Percentiles rank a stretch among this genome's conserved stretches.
Conservation (phyloP, 1,140 invertebrate genomes). For the Hyphantria cunea region DNA sequence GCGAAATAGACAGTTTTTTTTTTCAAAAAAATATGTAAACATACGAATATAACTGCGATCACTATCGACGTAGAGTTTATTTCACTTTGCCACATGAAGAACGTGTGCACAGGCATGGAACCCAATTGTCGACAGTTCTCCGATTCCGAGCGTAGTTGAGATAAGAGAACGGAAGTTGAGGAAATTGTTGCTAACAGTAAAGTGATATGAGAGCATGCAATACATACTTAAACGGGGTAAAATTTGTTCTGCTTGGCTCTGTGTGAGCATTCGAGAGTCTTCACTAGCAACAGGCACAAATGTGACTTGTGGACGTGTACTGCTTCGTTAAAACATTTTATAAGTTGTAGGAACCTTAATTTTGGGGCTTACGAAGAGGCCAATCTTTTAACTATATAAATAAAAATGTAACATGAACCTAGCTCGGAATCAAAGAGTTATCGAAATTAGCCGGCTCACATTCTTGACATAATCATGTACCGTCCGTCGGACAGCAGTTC, state of each 20-base stretch:
- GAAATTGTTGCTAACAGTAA: slow-evolving; percentile 19
- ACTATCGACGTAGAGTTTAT: slow-evolving; percentile 36
- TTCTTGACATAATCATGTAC: slow-evolving; percentile 80
- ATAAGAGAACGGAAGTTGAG: slow-evolving; percentile 15
- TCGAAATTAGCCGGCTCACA: slow-evolving; percentile 61
- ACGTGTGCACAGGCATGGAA: slow-evolving; percentile 32
- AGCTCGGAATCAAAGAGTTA: slow-evolving; percentile 49
- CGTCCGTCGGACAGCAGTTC: slow-evolving; percentile 84
- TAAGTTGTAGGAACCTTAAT: not conserved
- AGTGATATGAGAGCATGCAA: slow-evolving; percentile 2
- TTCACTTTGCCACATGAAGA: slow-evolving; percentile 33
- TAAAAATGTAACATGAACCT: not conserved
- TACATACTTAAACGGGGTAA: not conserved
- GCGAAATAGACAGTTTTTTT: slow-evolving; percentile 27
- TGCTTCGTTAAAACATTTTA: not conserved
- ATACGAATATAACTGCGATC: slow-evolving; percentile 29
- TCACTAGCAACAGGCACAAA: not conserved
- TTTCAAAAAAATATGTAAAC: slow-evolving; percentile 27
- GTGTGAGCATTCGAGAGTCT: not conserved
- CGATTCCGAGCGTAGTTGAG: slow-evolving; percentile 48
- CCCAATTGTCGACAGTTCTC: slow-evolving; percentile 49
- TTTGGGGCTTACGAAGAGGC: slow-evolving; percentile 10
- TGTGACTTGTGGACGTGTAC: not conserved
- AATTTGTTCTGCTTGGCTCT: not conserved
- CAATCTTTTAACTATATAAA: not conserved